Conservation (phyloP, 2,797 vertebrate species). For the Bufotes viridis region DNA sequence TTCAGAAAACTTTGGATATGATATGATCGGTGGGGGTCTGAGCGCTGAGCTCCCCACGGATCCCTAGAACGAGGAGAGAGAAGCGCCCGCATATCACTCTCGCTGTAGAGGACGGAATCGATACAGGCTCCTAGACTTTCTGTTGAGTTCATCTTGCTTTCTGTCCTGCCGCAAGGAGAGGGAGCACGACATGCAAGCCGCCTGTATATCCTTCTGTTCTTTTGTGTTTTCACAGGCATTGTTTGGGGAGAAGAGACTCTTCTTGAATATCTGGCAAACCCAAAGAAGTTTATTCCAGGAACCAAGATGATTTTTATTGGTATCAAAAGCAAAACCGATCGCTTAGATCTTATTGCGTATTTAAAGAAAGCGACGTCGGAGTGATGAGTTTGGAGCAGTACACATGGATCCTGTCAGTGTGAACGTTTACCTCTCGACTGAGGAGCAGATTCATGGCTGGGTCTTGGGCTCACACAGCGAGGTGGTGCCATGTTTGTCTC, state of each 20-base stretch:
- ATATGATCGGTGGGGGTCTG: no score
- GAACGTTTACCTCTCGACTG: conserved; percentile 36
- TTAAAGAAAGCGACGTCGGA: conserved; percentile 82
- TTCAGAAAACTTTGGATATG: no score
- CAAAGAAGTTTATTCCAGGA: conserved; percentile 89
- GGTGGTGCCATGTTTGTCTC: not conserved
- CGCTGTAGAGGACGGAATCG: no score
- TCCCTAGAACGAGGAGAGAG: no score
- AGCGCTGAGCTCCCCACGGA: no score
- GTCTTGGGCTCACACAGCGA: not conserved
- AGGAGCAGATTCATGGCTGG: not conserved
- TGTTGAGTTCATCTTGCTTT: no score
- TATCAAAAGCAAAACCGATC: conserved; percentile 87
- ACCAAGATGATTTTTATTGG: conserved; percentile 89
- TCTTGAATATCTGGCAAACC: conserved; percentile 86
- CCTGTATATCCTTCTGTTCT: not conserved
- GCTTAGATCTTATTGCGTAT: conserved; percentile 82
- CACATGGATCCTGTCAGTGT: not conserved
- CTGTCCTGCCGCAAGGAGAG: no score
- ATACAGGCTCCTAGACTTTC: no score
- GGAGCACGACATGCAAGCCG: no score
- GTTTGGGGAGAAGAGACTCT: conserved; percentile 80
- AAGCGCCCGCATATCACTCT: no score
- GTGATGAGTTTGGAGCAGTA: conserved; percentile 45
- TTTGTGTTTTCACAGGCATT: conserved; percentile 71